Base-by-base conservation (phyloP, 2,797 vertebrate species). In the Micropoecilia bifurca region DNA sequence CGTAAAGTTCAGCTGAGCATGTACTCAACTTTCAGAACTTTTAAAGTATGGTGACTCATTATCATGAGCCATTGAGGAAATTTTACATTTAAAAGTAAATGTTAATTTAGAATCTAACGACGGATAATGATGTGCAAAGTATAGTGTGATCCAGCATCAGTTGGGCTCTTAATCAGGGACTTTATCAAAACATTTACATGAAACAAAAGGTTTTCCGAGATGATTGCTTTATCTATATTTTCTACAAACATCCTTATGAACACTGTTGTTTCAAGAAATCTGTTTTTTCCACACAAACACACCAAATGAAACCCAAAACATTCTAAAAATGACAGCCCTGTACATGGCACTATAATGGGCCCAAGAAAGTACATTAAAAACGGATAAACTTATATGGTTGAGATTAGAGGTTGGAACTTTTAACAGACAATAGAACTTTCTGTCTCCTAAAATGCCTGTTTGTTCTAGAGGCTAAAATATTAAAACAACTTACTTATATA, bases 21-120 rank as follows among this genome's bases (percentile, higher is more conserved):
- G 59, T 28, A 81, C 41, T 83, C 30, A 81, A 83, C 79, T 82
- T 77, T 57, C 83, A 82, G 76, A 76, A 48, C 77, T 73, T 81
- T 75, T 83, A 81, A 69, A 84, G 71, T 10, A 72, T 22, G 71
- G 79, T 85, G 71, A 90, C 59, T 88, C 69, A 81, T 79, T 80
- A 84, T 80, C 75, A 83, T 74, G 79, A 76, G 74, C 83, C 45
- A 61, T 75, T 87, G 79, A 84, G 59, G 72, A 84, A 5, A 83
- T 73, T 85, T 86, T 28, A 9, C 63, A 57, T 57, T 57, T 57
- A 57, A 28, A 57, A 28, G 53, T 20, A 22, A 36, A 47, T 46
- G 63, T 47, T 75, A 53, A 57, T 84, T 71, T 59, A 59, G 59
- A 25, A 77, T 81, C 22, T 63, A 9, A 63, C 77, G 71, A 75